A percentile compares a stretch with the other conserved stretches of the same genome.
These are phyloP conservation scores for Macropus fuliginosus DNA, from an alignment of 2,797 vertebrate species.

Conservation along the genomic window DNA sequence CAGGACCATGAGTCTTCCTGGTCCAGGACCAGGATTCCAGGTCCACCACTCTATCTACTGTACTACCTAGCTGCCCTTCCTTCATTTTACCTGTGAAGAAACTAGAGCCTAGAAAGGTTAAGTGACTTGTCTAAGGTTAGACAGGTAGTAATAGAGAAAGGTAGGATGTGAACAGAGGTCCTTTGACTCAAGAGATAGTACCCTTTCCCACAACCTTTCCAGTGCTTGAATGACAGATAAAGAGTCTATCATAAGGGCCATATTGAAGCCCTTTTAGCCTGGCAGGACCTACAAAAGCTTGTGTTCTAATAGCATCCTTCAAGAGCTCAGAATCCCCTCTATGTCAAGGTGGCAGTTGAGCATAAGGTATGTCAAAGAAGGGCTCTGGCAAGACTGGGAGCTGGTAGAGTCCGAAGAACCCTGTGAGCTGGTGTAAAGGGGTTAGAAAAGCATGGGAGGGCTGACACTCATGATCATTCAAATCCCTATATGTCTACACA, in stretches of 20 bases:
- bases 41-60: neutral
- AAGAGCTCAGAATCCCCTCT: neutral
- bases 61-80: neutral
- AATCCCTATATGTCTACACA: neutral
- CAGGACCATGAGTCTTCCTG: neutral
- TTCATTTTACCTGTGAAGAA: neutral
- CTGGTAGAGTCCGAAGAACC: neutral
- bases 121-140: neutral
- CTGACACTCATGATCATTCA: neutral
- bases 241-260: neutral
- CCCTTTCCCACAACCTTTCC: neutral
- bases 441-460: neutral
- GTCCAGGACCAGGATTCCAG: neutral
- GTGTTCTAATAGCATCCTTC: neutral
- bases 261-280: neutral
- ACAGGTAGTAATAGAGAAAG: too few relatives aligned
- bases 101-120: neutral
- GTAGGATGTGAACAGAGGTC: neutral
- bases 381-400: neutral
- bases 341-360: neutral
- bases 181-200: neutral
- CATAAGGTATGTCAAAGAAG: neutral
- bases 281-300: neutral
- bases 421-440: neutral
- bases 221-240: neutral